Evolutionary conservation across 2,888 invertebrate genomes (phyloP).

Genomic region (Xanthorhoe designata): DNA sequence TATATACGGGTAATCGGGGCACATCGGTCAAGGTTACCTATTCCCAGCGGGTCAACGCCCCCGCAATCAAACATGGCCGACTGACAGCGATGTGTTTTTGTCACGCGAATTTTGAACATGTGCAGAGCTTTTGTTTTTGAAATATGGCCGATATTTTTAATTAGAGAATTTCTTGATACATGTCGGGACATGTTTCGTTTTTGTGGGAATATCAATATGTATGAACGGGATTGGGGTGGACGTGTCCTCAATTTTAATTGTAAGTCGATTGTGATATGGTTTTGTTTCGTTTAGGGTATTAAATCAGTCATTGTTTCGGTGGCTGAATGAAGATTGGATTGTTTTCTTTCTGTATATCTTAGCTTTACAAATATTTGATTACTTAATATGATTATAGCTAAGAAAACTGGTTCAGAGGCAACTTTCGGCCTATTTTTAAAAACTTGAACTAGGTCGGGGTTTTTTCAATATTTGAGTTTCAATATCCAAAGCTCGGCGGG

Average conservation of each 20-base stretch:
- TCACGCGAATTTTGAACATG: conserved; percentile 67
- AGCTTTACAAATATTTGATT: too few species aligned
- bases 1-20: conserved; percentile 54
- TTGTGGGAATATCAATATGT: conserved; percentile 33
- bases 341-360: too few species aligned
- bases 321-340: conserved; percentile 8
- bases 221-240: conserved; percentile 29
- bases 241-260: conserved; percentile 22
- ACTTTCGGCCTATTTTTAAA: neutral
- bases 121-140: conserved; percentile 52
- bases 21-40: conserved; percentile 76
- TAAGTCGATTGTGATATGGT: conserved; percentile 22
- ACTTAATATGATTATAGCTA: neutral
- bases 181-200: conserved; percentile 33
- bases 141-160: conserved; percentile 52
- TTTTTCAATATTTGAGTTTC: neutral
- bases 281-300: conserved; percentile 16
- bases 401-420: neutral
- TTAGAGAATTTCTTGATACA: conserved; percentile 44
- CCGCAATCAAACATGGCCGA: conserved; percentile 47
- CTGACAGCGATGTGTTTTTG: conserved; percentile 57
- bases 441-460: neutral
- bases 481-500: neutral
- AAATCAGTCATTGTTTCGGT: conserved; percentile 10
- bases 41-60: conserved; percentile 71